phyloP scores from a whole-genome alignment of 1,140 invertebrate genomes.

The Drosophila mojavensis region DNA sequence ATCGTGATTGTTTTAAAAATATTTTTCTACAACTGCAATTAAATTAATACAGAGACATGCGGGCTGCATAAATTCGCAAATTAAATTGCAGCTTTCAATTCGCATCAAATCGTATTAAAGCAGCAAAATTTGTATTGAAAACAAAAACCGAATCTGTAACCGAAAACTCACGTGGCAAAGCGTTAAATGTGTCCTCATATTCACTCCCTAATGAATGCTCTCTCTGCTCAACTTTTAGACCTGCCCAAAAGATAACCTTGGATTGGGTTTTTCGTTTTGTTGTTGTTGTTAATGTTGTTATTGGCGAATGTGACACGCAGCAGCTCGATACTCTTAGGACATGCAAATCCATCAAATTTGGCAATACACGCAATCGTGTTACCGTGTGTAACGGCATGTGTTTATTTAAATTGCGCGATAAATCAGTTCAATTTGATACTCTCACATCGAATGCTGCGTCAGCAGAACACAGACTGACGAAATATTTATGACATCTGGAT shows the following conservation, averaged over 20 bases:
- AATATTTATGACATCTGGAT: too few species aligned
- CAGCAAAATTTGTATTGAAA: not conserved
- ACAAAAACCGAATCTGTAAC: constrained; percentile 42
- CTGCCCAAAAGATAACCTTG: constrained; percentile 52
- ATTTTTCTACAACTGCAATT: too few species aligned
- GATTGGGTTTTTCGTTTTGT: constrained; percentile 15
- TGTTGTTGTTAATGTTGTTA: not conserved
- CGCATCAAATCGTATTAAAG: not conserved
- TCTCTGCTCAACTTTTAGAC: not conserved
- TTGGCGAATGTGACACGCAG: constrained; percentile 45
- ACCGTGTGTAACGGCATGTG: constrained; percentile 20
- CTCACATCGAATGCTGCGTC: constrained; percentile 42
- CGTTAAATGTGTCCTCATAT: constrained; percentile 36
- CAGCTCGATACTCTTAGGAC: constrained; percentile 39
- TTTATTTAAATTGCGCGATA: constrained; percentile 49
- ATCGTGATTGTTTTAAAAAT: too few species aligned
- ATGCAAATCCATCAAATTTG: constrained; percentile 46
- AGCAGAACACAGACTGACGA: too few species aligned
- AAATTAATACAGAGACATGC: not conserved
- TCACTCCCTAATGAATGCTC: not conserved
- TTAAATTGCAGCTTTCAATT: not conserved
- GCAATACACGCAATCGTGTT: constrained; percentile 35
- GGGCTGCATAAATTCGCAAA: constrained; percentile 1
- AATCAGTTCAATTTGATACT: constrained; percentile 60
- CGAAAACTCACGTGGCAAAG: constrained; percentile 56